Evolutionary conservation across 92 coral and sea anemone species (phyloP).

Genomic region (Bergia puertoricense): DNA sequence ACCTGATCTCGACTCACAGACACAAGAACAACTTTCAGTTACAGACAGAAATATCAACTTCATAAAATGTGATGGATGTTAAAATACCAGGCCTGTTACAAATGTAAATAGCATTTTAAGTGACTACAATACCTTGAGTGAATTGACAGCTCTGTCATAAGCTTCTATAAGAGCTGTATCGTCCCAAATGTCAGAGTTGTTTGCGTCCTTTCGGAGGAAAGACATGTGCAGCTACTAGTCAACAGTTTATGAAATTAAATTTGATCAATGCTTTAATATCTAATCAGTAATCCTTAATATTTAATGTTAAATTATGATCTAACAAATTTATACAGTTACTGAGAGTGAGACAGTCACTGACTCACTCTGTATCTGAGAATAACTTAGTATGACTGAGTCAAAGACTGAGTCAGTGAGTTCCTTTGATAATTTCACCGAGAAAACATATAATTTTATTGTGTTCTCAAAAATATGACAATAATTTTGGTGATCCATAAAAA

Average conservation of each 20-base stretch:
- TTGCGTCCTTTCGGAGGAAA: conserved; percentile 44
- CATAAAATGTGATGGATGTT: neutral
- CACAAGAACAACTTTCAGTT: no score
- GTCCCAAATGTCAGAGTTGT: conserved; percentile 90
- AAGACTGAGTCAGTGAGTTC: no score
- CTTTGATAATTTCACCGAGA: neutral
- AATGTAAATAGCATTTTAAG: neutral
- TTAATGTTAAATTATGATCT: no score
- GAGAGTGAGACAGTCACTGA: no score
- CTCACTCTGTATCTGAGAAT: neutral
- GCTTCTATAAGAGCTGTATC: conserved; percentile 97
- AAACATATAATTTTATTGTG: neutral
- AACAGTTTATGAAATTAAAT: neutral
- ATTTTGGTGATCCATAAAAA: no score
- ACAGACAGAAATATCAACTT: neutral
- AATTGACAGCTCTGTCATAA: conserved; percentile 91
- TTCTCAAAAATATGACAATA: neutral
- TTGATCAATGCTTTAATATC: no score
- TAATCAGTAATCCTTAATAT: no score
- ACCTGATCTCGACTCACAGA: no score
- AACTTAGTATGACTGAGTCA: no score
- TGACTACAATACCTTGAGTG: conserved; percentile 73
- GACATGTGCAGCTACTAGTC: neutral
- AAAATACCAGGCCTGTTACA: no score
- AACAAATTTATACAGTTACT: no score